Percentiles rank a stretch among this genome's conserved stretches.
Evolutionary conservation across 2,113 vertebrate species (phyloP).

Genomic region (Ciconia boyciana): DNA sequence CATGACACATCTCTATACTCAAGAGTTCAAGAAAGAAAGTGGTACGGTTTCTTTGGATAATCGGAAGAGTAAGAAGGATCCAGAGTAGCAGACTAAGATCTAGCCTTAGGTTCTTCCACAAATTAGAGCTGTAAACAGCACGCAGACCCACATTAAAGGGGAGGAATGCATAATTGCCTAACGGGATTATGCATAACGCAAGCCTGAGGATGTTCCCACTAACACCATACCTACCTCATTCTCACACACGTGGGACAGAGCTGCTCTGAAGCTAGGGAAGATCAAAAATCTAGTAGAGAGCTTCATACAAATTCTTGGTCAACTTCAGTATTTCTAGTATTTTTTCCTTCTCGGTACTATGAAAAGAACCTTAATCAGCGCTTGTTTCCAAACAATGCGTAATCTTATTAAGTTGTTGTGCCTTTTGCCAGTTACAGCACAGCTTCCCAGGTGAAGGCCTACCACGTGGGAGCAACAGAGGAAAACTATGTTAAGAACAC

Average conservation of each 20-base stretch:
- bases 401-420: not conserved
- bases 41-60: not conserved
- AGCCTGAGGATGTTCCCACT: not conserved
- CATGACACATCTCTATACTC: not conserved
- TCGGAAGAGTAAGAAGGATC: not conserved
- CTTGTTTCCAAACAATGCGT: not conserved
- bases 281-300: not conserved
- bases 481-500: fast-evolving
- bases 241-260: not conserved
- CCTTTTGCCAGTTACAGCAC: not conserved
- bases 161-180: not conserved
- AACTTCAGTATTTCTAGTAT: not conserved
- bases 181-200: not conserved
- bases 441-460: not conserved
- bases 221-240: not conserved
- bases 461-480: not conserved
- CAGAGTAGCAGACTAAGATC: not conserved
- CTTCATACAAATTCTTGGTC: not conserved
- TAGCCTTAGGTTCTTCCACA: not conserved
- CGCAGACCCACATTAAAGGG: not conserved
- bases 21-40: not conserved
- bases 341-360: not conserved
- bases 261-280: not conserved
- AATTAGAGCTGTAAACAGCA: not conserved
- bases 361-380: not conserved